These are phyloP conservation scores for Hyperoodon ampullatus DNA, from an alignment of 2,113 vertebrate genomes.

Conservation along the genomic window DNA sequence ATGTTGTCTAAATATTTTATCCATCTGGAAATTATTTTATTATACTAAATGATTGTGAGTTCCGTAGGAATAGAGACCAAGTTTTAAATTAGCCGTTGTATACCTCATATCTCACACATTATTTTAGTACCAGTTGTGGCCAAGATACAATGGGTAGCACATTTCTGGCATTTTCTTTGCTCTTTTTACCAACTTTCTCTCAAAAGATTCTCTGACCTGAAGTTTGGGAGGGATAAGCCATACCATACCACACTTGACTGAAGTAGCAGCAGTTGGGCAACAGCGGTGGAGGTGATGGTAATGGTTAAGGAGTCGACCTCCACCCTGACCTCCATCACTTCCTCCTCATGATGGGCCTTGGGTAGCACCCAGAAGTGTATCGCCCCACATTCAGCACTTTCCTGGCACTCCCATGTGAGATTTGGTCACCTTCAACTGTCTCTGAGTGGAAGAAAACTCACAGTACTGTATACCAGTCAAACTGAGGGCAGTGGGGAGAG, in stretches of 20 bases:
- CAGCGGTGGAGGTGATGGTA: background rate
- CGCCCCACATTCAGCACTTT: background rate
- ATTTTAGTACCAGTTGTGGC: background rate
- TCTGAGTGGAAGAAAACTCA: conserved; percentile 11
- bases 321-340: background rate
- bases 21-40: conserved; percentile 1
- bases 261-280: background rate
- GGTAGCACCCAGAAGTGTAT: background rate
- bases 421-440: background rate
- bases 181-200: background rate
- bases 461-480: background rate
- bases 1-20: conserved; percentile 32
- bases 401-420: background rate
- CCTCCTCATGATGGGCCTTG: background rate
- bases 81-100: background rate
- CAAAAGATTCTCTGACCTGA: conserved; percentile 4
- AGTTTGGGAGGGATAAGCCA: background rate
- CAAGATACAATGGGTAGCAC: background rate
- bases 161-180: background rate
- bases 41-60: background rate
- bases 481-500: background rate
- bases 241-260: background rate
- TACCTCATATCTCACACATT: background rate
- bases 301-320: background rate
- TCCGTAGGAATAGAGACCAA: background rate